Evolutionary conservation across 1,140 invertebrate species (phyloP), one percentile per base, ranked within the genome.

Genomic region (Oncopeltus fasciatus): DNA sequence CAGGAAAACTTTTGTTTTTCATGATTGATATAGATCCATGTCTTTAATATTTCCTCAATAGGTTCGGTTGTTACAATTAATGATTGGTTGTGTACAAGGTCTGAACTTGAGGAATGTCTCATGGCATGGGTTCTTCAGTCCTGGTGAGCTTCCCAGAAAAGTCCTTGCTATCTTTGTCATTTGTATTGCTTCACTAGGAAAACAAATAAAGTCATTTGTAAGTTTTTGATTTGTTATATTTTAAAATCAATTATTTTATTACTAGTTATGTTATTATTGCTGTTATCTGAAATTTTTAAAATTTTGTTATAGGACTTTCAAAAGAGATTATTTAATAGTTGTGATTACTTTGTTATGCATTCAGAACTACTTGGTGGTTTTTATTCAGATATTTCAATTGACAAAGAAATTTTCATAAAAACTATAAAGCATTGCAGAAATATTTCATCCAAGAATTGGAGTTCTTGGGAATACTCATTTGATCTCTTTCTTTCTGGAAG

Each of bases 41-140:
- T n/a, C n/a, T n/a, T n/a, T n/a, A n/a, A n/a, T n/a, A n/a, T n/a
- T n/a, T n/a, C n/a, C n/a, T n/a, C n/a, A n/a, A n/a, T 18, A 20
- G 56, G 28, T 29, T 27, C 18, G 14, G 2, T 33, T 57, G 16
- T n/a, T 57, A 2, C 56, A 57, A 29, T 16, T 57, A n/a, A 20
- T 57, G 9, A 16, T 57, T 1, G 56, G 56, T n/a, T 29, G 26
- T 57, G 56, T 57, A 16, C 2, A n/a, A 20, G 56, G 56, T 5
- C 18, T 57, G 24, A 57, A 57, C 33, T n/a, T 57, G 28, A n/a
- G 56, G 3, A 57, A 57, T 38, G 1, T 57, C n/a, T 14, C 56
- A 4, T 57, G 56, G 56, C 56, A 57, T 38, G 56, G 56, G 31
- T 57, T 57, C 14, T 38, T 57, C 33, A n/a, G 27, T 18, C 56